These are phyloP conservation scores for Chaenocephalus aceratus DNA, from an alignment of 2,113 vertebrate genomes.

Conservation along the genomic window DNA sequence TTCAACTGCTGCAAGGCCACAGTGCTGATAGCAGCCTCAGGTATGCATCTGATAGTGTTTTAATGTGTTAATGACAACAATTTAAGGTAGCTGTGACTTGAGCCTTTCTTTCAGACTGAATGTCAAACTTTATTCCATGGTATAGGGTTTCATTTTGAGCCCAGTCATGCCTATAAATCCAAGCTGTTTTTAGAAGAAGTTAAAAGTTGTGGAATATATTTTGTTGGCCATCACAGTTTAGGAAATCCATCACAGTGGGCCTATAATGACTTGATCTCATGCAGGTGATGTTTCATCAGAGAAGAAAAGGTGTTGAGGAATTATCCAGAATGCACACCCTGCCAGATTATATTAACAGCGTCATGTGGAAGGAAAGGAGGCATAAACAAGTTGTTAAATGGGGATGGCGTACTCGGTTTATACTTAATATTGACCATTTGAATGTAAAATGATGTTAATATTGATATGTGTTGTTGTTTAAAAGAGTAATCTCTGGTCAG, in stretches of 20 bases:
- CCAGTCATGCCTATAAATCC: not conserved
- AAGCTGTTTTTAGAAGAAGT: not conserved
- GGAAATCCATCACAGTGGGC: not conserved
- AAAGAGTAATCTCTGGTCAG: not conserved
- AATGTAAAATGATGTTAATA: not conserved
- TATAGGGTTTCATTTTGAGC: not conserved
- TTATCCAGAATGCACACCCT: not conserved
- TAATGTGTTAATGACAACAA: no score
- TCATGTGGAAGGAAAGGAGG: not conserved
- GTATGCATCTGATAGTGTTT: slow-evolving; percentile 67
- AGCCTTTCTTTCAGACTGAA: not conserved
- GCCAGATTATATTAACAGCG: not conserved
- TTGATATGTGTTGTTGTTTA: not conserved
- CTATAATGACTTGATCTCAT: not conserved
- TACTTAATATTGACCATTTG: no score
- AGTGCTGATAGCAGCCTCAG: slow-evolving; percentile 85
- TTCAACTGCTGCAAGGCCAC: slow-evolving; percentile 84
- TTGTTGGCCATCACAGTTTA: not conserved
- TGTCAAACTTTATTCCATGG: not conserved
- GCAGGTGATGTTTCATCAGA: not conserved
- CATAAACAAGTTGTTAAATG: not conserved
- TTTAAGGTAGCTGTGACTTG: not conserved
- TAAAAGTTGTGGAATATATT: not conserved
- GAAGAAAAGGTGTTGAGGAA: not conserved
- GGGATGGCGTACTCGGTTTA: not conserved